Evolutionary conservation across 1,140 invertebrate genomes (phyloP).

Genomic region (Ridgeia piscesae): DNA sequence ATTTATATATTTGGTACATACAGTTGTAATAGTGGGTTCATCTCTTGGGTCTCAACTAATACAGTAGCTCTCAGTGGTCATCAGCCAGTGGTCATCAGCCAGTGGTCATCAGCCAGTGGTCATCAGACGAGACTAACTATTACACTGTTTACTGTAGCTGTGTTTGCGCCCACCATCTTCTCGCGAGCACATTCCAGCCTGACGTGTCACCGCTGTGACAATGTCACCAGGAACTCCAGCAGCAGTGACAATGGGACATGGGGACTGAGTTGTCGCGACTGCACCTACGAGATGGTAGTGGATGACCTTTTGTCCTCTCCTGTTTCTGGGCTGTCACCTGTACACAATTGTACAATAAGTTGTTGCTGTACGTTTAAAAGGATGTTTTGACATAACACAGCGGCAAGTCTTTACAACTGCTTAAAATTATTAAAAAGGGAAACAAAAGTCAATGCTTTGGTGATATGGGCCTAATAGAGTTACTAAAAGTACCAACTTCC

Average conservation of each 20-base stretch:
- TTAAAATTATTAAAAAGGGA: too few relatives aligned
- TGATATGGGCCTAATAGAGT: too few relatives aligned
- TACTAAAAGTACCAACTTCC: too few relatives aligned
- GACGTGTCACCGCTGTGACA: slow-evolving; percentile 13
- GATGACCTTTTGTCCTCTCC: neutral
- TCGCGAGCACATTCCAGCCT: slow-evolving; percentile 47
- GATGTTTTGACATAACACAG: too few relatives aligned
- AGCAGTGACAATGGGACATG: neutral
- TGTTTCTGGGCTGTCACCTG: neutral
- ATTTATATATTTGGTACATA: too few relatives aligned
- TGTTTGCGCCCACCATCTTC: slow-evolving; percentile 53
- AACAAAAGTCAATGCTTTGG: too few relatives aligned
- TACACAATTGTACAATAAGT: too few relatives aligned
- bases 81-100: neutral
- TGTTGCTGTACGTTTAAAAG: too few relatives aligned
- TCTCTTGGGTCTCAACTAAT: neutral
- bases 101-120: neutral
- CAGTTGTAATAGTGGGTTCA: too few relatives aligned
- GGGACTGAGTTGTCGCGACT: neutral
- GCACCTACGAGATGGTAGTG: neutral
- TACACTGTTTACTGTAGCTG: slow-evolving; percentile 36
- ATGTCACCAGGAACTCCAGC: neutral
- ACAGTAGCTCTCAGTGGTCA: neutral
- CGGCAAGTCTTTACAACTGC: too few relatives aligned
- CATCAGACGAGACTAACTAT: neutral